A percentile compares a stretch with the other conserved stretches of the same genome.
Evolutionary conservation across 2,797 vertebrate species (phyloP).

Genomic region (Pangasius krempfi): DNA sequence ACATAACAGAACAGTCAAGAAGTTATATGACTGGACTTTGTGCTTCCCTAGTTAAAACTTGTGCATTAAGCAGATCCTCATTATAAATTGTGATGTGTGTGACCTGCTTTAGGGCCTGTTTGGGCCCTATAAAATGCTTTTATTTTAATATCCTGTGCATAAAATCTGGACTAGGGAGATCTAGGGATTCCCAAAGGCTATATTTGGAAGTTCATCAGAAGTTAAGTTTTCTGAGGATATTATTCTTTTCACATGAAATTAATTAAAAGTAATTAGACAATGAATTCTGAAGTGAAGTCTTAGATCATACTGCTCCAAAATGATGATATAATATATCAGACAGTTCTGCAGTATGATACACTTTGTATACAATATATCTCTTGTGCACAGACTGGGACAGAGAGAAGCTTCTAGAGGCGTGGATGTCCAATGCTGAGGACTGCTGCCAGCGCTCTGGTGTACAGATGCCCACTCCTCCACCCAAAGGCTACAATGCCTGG

Average conservation of each 20-base stretch:
- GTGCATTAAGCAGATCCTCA: background rate
- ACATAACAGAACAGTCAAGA: background rate
- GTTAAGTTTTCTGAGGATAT: background rate
- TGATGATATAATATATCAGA: background rate
- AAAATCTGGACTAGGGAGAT: background rate
- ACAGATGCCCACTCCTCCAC: conserved; percentile 95
- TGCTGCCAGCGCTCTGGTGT: conserved; percentile 98
- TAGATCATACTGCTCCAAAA: too few species aligned
- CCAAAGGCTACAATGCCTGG: conserved; percentile 94
- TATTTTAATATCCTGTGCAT: background rate
- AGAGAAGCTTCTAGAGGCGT: conserved; percentile 96
- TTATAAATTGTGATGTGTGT: background rate
- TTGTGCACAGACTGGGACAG: conserved; percentile 90
- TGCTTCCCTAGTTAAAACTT: background rate
- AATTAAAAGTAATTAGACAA: background rate
- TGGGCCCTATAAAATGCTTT: background rate
- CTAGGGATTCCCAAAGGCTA: background rate
- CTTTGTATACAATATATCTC: background rate
- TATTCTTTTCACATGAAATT: background rate
- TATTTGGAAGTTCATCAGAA: background rate
- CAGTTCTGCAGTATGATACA: background rate
- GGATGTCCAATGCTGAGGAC: conserved; percentile 94
- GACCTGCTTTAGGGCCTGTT: background rate
- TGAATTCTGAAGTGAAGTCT: background rate
- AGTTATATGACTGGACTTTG: conserved; percentile 29